phyloP scores from a whole-genome alignment of 92 coral and sea anemone genomes.

The Parazoanthus swiftii region DNA sequence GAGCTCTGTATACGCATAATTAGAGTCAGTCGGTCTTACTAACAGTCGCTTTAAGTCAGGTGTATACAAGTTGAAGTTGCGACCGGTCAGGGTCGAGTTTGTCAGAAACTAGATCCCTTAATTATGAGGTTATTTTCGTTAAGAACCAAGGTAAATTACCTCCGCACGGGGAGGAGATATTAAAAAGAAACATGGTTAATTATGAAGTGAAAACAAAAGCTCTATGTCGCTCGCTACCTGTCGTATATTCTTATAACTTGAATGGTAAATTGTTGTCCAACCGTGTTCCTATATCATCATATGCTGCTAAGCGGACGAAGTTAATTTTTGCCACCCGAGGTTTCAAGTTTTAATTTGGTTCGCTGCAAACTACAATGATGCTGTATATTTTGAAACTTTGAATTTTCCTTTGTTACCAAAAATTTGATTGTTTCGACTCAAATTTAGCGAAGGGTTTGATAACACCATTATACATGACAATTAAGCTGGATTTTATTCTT shows the following conservation, averaged over 20 bases:
- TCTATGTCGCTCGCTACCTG: not conserved
- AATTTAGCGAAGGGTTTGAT: not conserved
- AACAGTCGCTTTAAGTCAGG: not conserved
- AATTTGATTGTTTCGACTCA: not conserved
- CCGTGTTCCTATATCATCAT: not conserved
- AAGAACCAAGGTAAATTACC: not conserved
- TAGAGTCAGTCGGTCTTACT: not conserved
- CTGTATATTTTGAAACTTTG: not conserved
- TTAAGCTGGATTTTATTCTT: not conserved
- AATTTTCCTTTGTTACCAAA: not conserved
- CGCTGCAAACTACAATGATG: not conserved
- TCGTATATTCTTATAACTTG: not conserved
- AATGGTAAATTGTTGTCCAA: not conserved
- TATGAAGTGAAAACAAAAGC: not conserved
- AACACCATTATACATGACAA: not conserved
- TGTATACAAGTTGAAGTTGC: not conserved
- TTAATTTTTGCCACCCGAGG: not conserved
- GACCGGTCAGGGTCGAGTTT: too few relatives aligned
- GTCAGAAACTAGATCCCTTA: too few relatives aligned
- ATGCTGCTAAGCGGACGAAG: not conserved
- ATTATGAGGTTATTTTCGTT: not conserved
- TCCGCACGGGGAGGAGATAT: not conserved
- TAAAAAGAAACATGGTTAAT: not conserved
- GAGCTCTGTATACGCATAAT: not conserved
- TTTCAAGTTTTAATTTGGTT: too few relatives aligned